Evolutionary conservation across 1,140 invertebrate species (phyloP), one percentile per base, ranked within the genome.

Genomic region (Heterodera schachtii): DNA sequence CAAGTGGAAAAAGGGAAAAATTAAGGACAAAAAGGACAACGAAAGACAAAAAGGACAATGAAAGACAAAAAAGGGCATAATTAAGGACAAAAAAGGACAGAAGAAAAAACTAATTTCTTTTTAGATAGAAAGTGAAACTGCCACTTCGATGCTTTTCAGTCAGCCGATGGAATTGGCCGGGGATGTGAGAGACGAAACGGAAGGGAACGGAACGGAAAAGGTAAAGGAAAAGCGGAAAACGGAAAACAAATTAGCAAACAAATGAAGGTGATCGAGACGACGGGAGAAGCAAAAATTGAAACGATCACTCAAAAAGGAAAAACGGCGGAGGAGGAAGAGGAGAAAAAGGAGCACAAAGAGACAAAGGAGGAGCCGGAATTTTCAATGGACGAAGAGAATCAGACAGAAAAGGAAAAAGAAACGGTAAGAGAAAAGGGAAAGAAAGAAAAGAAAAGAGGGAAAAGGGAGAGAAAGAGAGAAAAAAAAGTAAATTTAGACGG

Each of bases 141-240:
- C 69, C 2, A 71, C 69, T 46, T 43, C 69, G 69, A 41, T 71
- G 69, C 69, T 71, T 31, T 46, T 71, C 44, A 71, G 41, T 41
- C 41, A 71, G 69, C 13, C 69, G 9, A 46, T 43, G 69, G 41
- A 71, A 71, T 19, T 41, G 41, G 44, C 13, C 69, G 69, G 69
- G 6, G 41, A 43, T 11, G 69, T 71, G 41, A 13, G 44, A 41
- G 69, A 11, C 41, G 69, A 71, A 41, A 41, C 69, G 69, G 69
- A 71, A 11, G 69, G 41, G 41, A 43, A 43, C 19, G 69, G 41
- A 2, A 71, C 69, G 5, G 69, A 71, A 7, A 71, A 43, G 41
- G 69, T 71, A 13, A 2, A 16, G n/a, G 13, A n/a, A 41, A 11
- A 4, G 8, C 31, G 69, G 44, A 9, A 4, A 43, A 11, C 7